Conservation (phyloP, 1,140 invertebrate species). For the Drosophila bocqueti region DNA sequence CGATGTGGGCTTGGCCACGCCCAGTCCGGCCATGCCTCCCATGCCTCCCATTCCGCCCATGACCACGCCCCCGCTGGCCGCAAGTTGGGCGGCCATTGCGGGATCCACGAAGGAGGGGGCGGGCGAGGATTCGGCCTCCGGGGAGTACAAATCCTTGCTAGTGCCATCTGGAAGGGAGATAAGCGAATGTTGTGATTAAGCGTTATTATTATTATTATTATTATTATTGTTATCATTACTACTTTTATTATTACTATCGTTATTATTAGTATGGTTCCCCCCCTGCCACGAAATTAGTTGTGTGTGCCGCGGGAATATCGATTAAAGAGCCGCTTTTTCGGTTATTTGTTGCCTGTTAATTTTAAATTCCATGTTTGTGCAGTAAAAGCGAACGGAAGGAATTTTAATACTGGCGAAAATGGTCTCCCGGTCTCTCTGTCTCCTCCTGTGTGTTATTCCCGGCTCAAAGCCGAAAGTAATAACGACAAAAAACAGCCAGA, state of each 20-base stretch:
- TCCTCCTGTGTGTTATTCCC: conserved; percentile 1
- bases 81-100: conserved; percentile 57
- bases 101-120: conserved; percentile 85
- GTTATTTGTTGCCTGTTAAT: conserved; percentile 74
- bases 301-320: conserved; percentile 29
- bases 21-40: conserved; percentile 44
- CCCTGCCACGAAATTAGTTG: conserved; percentile 58
- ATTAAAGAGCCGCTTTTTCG: conserved; percentile 62
- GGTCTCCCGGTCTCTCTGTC: conserved; percentile 14
- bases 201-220: conserved; percentile 65
- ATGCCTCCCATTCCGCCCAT: conserved; percentile 47
- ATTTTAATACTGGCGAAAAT: conserved; percentile 77
- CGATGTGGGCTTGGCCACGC: conserved; percentile 88
- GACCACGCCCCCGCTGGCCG: conserved; percentile 49
- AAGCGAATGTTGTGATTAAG: conserved; percentile 46
- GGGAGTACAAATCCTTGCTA: conserved; percentile 89
- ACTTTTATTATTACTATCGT: conserved; percentile 22
- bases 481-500: conserved; percentile 65
- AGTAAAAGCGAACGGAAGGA: conserved; percentile 64
- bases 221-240: conserved; percentile 60
- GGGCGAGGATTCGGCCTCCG: conserved; percentile 88
- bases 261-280: conserved; percentile 8
- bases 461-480: conserved; percentile 70
- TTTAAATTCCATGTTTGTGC: conserved; percentile 81
- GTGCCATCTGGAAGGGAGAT: conserved; percentile 71